Evolutionary conservation across 2,797 vertebrate genomes (phyloP).

Genomic region (Steatocranus sp.): DNA sequence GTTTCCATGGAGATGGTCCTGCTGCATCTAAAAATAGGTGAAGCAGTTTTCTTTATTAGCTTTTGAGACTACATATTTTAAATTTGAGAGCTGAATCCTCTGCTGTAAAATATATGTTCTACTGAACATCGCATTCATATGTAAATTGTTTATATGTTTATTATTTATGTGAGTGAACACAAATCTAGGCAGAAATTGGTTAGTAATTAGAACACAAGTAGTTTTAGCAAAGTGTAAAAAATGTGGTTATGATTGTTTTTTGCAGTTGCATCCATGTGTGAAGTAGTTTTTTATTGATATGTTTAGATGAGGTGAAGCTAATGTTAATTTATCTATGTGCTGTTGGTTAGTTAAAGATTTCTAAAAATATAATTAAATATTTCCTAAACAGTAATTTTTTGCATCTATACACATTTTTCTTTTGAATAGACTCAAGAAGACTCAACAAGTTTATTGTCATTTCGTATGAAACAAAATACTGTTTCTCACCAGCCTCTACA

Average conservation of each 20-base stretch:
- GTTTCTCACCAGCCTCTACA: background rate
- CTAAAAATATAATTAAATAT: background rate
- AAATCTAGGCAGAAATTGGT: background rate
- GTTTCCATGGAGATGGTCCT: constrained; percentile 82
- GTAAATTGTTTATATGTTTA: background rate
- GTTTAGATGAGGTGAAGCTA: background rate
- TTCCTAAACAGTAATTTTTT: background rate
- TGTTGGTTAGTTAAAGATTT: background rate
- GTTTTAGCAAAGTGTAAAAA: background rate
- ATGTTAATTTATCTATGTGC: background rate
- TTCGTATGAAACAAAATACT: background rate
- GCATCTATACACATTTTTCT: background rate
- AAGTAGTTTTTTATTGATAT: background rate
- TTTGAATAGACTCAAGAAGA: background rate
- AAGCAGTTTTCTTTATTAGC: background rate
- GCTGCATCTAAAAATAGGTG: constrained; percentile 62
- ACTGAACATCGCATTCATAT: background rate
- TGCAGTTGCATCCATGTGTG: background rate
- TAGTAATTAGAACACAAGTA: background rate
- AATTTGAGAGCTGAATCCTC: background rate
- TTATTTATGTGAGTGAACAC: background rate
- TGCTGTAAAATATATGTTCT: background rate
- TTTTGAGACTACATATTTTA: background rate
- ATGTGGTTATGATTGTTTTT: background rate
- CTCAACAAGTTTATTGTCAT: background rate